phyloP scores from a whole-genome alignment of 2,113 vertebrate genomes.

The Cyprinus carpio region DNA sequence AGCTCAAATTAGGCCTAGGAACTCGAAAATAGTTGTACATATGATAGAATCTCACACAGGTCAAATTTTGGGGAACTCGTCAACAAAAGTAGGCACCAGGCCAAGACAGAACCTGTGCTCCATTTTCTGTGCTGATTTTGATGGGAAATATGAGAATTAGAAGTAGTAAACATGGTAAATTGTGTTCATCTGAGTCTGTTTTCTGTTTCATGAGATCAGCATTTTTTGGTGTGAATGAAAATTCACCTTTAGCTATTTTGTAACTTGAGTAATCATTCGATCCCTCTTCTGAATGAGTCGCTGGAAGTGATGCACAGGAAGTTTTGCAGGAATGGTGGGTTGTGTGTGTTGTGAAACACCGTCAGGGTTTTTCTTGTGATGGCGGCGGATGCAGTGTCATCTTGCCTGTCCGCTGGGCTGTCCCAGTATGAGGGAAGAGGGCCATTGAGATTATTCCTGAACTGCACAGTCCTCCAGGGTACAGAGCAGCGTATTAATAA shows the following conservation, averaged over 20 bases:
- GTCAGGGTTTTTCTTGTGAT: conserved; percentile 69
- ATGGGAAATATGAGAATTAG: background rate
- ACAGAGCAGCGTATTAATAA: conserved; percentile 76
- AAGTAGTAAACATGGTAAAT: background rate
- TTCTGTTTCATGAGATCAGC: background rate
- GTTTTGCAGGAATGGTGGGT: conserved; percentile 70
- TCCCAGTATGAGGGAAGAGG: conserved; percentile 68
- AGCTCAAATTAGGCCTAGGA: background rate
- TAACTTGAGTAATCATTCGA: conserved; percentile 16
- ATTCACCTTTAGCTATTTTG: background rate
- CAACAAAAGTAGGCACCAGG: background rate
- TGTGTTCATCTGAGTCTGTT: background rate
- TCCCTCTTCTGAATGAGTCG: background rate
- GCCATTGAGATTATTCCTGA: conserved; percentile 72
- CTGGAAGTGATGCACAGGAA: conserved; percentile 52
- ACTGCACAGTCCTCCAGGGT: conserved; percentile 57
- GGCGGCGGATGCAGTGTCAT: conserved; percentile 48
- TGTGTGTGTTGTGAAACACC: conserved; percentile 70
- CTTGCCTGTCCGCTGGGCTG: conserved; percentile 54
- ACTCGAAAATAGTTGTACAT: too few species aligned
- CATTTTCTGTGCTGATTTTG: background rate
- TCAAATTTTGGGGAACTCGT: background rate
- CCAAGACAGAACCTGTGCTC: background rate
- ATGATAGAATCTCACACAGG: background rate
- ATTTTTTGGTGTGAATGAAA: background rate